Percentiles rank a stretch among this genome's conserved stretches.
These are phyloP conservation scores for Sympetrum striolatum DNA, from an alignment of 2,888 invertebrate genomes.

Conservation along the genomic window DNA sequence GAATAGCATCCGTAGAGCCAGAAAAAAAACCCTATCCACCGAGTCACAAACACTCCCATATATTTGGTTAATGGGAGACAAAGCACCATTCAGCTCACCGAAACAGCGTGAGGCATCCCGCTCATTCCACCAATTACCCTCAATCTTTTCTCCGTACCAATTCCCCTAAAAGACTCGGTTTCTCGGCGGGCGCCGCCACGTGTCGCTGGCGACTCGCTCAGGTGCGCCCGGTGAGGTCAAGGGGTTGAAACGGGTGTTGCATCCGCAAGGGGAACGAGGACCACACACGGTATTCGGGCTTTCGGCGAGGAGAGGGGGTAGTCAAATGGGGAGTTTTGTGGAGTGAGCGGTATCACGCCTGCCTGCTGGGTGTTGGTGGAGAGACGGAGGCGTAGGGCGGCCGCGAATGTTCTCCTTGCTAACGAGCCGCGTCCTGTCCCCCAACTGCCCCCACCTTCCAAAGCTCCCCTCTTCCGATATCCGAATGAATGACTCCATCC, in stretches of 20 bases:
- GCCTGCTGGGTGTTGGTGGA: background rate
- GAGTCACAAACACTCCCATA: too few relatives aligned
- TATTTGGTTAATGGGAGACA: too few relatives aligned
- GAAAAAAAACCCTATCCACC: too few relatives aligned
- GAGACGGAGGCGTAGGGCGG: background rate
- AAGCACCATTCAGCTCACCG: too few relatives aligned
- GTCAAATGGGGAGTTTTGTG: background rate
- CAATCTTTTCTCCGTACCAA: background rate
- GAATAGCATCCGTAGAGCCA: too few relatives aligned
- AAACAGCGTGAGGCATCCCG: too few relatives aligned
- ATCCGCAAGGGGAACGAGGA: background rate
- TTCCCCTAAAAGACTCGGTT: background rate
- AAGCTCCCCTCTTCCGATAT: conserved; percentile 19
- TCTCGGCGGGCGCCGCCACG: background rate
- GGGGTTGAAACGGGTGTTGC: background rate
- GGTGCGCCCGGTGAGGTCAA: background rate
- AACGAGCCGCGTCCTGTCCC: conserved; percentile 43
- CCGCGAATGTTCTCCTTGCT: background rate
- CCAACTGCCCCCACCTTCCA: background rate
- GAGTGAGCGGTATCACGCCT: background rate
- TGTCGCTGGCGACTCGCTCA: background rate
- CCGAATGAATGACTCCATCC: background rate
- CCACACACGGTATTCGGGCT: background rate
- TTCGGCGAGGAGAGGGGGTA: background rate
- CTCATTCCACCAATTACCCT: too few relatives aligned